Conservation (phyloP, 1,140 invertebrate species). For the Drosophila melanogaster region Release_6_plus_ISO1_MT NT_033777.3:7694001-7694500, state of each 20-base stretch:
- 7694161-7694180: not conserved
- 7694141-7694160: not conserved
- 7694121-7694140: not conserved
- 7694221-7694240: not conserved
- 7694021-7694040: conserved; percentile 7
- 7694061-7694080: conserved; percentile 14
- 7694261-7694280: not conserved
- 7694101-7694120: not conserved
- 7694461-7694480: conserved; percentile 20
- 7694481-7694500: not conserved
- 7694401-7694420: not conserved
- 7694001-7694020: conserved; percentile 18
- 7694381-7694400: too few relatives aligned
- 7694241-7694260: too few relatives aligned
- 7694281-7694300: not conserved
- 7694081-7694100: conserved; percentile 1
- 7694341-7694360: too few relatives aligned
- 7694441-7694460: too few relatives aligned
- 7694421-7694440: not conserved
- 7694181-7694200: not conserved
- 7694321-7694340: too few relatives aligned
- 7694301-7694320: too few relatives aligned
- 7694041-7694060: conserved; percentile 16
- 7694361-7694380: too few relatives aligned
- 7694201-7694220: not conserved